Conservation (phyloP, 2,113 vertebrate species). For the Pimephales promelas region DNA sequence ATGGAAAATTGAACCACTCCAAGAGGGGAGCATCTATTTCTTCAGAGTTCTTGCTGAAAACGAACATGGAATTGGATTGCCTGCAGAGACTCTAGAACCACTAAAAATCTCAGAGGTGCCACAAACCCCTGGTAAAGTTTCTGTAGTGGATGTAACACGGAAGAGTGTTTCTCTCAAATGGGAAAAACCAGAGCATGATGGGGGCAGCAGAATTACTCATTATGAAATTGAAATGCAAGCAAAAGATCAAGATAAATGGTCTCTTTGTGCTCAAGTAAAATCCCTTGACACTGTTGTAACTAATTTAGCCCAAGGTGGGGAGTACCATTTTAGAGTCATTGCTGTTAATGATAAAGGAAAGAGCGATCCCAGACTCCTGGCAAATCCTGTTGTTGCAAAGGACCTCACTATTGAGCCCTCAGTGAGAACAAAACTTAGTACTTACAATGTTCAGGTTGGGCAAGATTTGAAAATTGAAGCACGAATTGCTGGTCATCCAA, state of each 20-base stretch:
- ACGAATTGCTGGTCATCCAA: constrained; percentile 90
- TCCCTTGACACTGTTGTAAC: constrained; percentile 85
- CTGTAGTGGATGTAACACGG: constrained; percentile 88
- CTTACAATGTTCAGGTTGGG: constrained; percentile 90
- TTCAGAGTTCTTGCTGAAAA: constrained; percentile 96
- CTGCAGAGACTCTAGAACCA: constrained; percentile 86
- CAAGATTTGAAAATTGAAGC: constrained; percentile 95
- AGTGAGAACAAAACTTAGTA: constrained; percentile 85
- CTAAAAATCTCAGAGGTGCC: constrained; percentile 95
- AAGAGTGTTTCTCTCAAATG: constrained; percentile 88
- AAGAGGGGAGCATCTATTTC: constrained; percentile 92
- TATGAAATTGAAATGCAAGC: constrained; percentile 95
- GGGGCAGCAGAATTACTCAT: constrained; percentile 91
- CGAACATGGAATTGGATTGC: constrained; percentile 92
- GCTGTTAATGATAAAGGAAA: constrained; percentile 96
- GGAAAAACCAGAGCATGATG: constrained; percentile 95
- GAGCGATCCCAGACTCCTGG: constrained; percentile 92
- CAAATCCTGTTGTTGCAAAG: constrained; percentile 86
- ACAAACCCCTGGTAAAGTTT: constrained; percentile 96
- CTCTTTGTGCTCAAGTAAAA: constrained; percentile 89
- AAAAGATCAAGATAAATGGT: constrained; percentile 91
- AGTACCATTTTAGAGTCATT: constrained; percentile 93
- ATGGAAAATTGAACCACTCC: constrained; percentile 91
- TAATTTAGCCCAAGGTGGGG: constrained; percentile 89
- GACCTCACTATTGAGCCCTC: constrained; percentile 92